phyloP scores from a whole-genome alignment of 2,797 vertebrate genomes.

The Limosa lapponica region DNA sequence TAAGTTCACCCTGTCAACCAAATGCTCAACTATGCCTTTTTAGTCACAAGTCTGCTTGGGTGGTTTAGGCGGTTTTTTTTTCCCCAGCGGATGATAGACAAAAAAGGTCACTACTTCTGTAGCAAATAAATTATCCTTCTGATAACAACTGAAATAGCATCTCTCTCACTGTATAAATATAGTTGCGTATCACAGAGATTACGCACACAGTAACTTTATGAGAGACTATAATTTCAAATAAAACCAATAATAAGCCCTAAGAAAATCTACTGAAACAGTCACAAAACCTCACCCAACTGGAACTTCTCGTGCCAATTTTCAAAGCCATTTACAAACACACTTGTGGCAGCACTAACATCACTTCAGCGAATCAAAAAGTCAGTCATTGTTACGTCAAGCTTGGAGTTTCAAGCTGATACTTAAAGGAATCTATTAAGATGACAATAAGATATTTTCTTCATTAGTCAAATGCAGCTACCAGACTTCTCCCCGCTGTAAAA shows the following conservation, averaged over 20 bases:
- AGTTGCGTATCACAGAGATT: neutral
- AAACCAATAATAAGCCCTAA: neutral
- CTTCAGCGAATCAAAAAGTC: neutral
- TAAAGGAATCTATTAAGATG: neutral
- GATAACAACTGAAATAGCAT: neutral
- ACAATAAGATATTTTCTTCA: neutral
- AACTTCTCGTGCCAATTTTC: neutral
- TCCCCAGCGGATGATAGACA: neutral
- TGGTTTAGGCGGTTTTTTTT: neutral
- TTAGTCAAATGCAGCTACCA: accelerated
- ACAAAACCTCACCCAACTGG: neutral
- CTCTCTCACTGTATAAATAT: neutral
- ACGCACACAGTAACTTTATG: neutral
- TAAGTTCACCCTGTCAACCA: neutral
- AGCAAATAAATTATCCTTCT: neutral
- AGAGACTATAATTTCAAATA: neutral
- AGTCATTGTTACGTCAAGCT: neutral
- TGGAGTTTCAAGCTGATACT: neutral
- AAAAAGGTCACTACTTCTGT: neutral
- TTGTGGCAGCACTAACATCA: neutral
- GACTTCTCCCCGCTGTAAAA: neutral
- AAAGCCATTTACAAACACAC: neutral
- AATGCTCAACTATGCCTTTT: neutral
- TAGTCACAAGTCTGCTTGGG: neutral
- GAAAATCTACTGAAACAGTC: neutral